Conservation (phyloP, 2,113 vertebrate species). For the Reinhardtius hippoglossoides region DNA sequence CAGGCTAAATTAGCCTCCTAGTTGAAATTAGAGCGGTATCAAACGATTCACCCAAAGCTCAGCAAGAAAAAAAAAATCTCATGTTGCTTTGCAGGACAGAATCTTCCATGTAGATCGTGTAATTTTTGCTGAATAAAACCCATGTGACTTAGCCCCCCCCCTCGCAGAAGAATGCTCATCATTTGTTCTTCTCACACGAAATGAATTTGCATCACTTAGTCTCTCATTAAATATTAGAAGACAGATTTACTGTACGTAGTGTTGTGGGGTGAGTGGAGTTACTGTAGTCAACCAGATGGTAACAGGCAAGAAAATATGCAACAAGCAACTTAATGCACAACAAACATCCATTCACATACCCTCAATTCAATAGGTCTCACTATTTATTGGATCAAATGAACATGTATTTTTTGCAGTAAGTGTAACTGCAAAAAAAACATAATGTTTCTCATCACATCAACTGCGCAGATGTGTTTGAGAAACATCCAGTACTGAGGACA, state of each 20-base stretch:
- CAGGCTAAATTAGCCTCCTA: background rate
- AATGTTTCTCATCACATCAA: slow-evolving; percentile 39
- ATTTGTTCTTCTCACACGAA: slow-evolving; percentile 11
- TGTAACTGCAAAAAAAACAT: slow-evolving; percentile 2
- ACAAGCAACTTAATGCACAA: slow-evolving; percentile 18
- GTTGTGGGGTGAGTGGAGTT: slow-evolving; percentile 9
- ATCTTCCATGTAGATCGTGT: background rate
- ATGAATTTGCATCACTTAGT: slow-evolving; percentile 24
- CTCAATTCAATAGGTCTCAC: background rate
- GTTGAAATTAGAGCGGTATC: too few species aligned
- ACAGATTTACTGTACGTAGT: slow-evolving; percentile 47
- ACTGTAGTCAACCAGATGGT: slow-evolving; percentile 15
- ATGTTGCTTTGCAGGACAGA: background rate
- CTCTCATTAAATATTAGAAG: slow-evolving; percentile 50
- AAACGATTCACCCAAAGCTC: too few species aligned
- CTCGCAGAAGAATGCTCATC: slow-evolving; percentile 34
- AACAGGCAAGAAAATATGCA: slow-evolving; percentile 34
- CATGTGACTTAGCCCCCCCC: too few species aligned
- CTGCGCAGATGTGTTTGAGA: slow-evolving; percentile 32
- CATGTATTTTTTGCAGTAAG: background rate
- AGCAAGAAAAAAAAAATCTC: background rate
- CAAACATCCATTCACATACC: slow-evolving; percentile 4
- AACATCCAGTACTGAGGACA: slow-evolving; percentile 12
- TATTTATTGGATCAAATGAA: background rate
- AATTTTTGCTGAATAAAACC: background rate